Base-by-base conservation (phyloP, 2,113 vertebrate species). In the Ophthalmolycus amberensis region DNA sequence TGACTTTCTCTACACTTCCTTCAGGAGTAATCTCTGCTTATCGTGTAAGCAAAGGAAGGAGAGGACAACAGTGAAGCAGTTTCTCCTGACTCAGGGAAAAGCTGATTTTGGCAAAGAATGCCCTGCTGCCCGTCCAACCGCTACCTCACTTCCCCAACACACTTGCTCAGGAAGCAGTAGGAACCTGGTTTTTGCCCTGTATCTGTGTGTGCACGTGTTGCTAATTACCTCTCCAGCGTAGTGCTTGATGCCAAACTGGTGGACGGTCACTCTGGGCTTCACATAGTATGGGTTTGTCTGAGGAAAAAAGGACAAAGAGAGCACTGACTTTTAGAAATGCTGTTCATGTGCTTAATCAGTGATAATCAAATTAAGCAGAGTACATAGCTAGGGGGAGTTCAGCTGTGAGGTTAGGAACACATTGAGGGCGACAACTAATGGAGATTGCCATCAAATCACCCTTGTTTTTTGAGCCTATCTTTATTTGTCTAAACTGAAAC, bases 231-330 rank as follows among this genome's bases (percentile, higher is more conserved):
- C 97, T 87, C 97, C 97, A 14, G 97, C 97, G 27, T 98, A 98
- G 89, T 98, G 97, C 82, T 94, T 97, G 90, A 98, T 97, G 75
- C 97, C 96, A 94, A 98, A 98, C 85, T 98, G 97, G 91, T 97
- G 95, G 89, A 97, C 97, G 37, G 95, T 96, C 85, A 97, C 96
- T 74, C 97, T 92, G 68, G 97, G 97, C 84, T 98, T 98, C 90
- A 97, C 91, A 15, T 97, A 98, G 90, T 95, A 97, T 0, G 92
- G 94, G 90, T 98, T 98, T 38, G 93, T 94, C 97, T 98, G 95
- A 73, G 91, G 89, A 85, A 27, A 52, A 86, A 15, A 86, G 15
- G 62, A 66, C 18, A 90, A 78, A 70, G 60, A 79, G 22, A 25
- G n/a, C 12, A 22, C 34, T 66, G 66, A 27, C 60, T 52, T 52